Base-by-base conservation (phyloP, 2,888 invertebrate species). In the Meteorus cinctellus region DNA sequence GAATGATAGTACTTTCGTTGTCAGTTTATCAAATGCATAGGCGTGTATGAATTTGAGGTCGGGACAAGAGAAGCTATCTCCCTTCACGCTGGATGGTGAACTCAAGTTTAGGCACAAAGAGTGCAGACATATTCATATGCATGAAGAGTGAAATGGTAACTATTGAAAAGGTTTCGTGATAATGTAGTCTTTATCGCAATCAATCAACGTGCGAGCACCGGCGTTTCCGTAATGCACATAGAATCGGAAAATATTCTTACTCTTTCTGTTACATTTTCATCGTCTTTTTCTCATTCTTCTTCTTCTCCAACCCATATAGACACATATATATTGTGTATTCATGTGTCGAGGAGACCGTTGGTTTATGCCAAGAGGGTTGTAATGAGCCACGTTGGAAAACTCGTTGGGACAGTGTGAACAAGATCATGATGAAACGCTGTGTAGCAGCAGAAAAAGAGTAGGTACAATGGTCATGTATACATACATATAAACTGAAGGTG, bases 151-250 rank as follows among this genome's bases (percentile, higher is more conserved):
- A 69, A 60, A 45, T 41, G 12, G 29, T 5, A 24, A 41, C 19
- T 55, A 36, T 29, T 62, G 48, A 48, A 34, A 27, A 34, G 34
- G 34, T 6, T 34, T 34, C 6, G 34, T 34, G 84, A 84, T 85
- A 83, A 83, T 83, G 83, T 82, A 83, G 84, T 81, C 79, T 77
- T 77, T 80, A 80, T 82, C 78, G 80, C 79, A 80, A 78, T 81
- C 82, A 82, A 82, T 81, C 79, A 79, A 79, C 74, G 78, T 73
- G 78, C 77, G 80, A 78, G 62, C 76, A 51, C 72, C 71, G 72
- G 68, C 72, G 77, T 80, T 63, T 69, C 70, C 31, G 51, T 34
- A 36, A 48, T n/a, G 48, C 48, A 48, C 16, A 14, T 41, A 72
- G 75, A 62, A 62, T 12, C 62, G 62, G 29, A 12, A 41, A 68